These are phyloP conservation scores for Ctena decussata DNA, from an alignment of 2,888 invertebrate species.

Conservation along the genomic window DNA sequence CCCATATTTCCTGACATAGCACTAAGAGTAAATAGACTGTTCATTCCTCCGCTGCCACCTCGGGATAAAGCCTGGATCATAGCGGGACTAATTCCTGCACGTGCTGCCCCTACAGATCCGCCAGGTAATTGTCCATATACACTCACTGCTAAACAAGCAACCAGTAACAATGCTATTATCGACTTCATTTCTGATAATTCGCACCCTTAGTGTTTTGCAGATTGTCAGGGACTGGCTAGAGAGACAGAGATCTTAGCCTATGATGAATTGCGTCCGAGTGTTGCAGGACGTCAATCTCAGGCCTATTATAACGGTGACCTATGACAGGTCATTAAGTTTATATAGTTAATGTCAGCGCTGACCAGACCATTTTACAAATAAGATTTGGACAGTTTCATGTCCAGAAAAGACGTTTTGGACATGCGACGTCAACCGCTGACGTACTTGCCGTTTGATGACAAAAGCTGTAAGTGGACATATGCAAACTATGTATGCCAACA, in stretches of 20 bases:
- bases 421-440: neutral
- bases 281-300: neutral
- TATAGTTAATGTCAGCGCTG: neutral
- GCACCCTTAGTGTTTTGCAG: neutral
- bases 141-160: neutral
- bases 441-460: too few species aligned
- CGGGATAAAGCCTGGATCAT: neutral
- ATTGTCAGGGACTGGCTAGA: neutral
- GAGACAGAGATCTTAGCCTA: neutral
- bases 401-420: neutral
- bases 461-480: too few species aligned
- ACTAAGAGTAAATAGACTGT: neutral
- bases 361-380: neutral
- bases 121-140: neutral
- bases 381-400: neutral
- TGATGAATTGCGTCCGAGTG: neutral
- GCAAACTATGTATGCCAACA: too few species aligned
- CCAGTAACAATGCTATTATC: neutral
- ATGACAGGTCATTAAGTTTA: neutral
- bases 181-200: neutral
- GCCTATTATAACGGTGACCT: neutral
- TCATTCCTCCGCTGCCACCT: neutral
- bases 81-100: neutral
- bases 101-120: too few species aligned
- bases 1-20: neutral